Conservation (phyloP, 2,888 invertebrate genomes). For the Diadromus collaris region DNA sequence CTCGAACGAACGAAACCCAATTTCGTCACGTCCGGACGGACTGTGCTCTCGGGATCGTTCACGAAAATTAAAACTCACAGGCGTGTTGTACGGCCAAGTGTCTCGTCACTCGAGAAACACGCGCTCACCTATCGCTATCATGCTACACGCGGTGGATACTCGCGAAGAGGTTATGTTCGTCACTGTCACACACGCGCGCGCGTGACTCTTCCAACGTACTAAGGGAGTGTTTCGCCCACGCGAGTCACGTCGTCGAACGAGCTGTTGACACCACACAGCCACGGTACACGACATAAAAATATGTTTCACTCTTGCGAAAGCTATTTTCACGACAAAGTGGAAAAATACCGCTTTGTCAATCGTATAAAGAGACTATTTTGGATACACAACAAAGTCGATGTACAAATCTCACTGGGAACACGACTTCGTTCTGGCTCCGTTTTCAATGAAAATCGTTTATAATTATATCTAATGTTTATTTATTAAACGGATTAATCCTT, state of each 20-base stretch:
- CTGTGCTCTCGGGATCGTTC: neutral
- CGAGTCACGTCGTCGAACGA: constrained; percentile 39
- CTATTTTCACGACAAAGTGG: constrained; percentile 33
- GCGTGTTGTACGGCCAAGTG: neutral
- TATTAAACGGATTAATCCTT: too few relatives aligned
- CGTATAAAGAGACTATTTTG: constrained; percentile 31
- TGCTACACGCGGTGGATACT: constrained; percentile 50
- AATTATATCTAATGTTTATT: too few relatives aligned
- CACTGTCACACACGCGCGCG: constrained; percentile 57
- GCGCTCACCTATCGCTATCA: neutral
- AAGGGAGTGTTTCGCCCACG: constrained; percentile 45
- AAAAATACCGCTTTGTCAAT: constrained; percentile 21
- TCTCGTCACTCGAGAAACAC: neutral
- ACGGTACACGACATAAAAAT: constrained; percentile 36
- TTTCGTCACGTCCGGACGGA: constrained; percentile 5
- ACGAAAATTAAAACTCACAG: neutral
- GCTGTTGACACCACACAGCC: constrained; percentile 28
- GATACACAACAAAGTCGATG: constrained; percentile 35
- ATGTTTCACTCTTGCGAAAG: constrained; percentile 50
- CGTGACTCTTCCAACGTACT: constrained; percentile 46
- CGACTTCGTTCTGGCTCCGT: constrained; percentile 31
- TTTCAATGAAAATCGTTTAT: constrained; percentile 7
- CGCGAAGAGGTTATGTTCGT: constrained; percentile 52
- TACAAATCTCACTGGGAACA: constrained; percentile 39
- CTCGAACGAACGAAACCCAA: constrained; percentile 9